Evolutionary conservation across 2,888 invertebrate genomes (phyloP), one percentile per base, ranked within the genome.

Genomic region (Seira sanloemensis): DNA sequence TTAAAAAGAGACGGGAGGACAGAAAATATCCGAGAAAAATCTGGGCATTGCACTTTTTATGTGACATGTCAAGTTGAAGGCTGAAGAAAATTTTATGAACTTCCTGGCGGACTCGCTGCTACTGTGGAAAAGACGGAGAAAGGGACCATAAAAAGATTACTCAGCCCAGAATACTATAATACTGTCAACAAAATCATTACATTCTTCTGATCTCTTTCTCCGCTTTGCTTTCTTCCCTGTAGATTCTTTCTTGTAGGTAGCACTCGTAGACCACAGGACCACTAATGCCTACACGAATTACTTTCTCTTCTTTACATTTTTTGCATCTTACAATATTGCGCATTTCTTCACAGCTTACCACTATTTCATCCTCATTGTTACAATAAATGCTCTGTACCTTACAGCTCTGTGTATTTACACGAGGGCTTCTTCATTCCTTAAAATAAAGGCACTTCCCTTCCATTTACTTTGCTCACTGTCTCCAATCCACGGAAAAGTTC

Each of bases 171-270:
- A 37, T 37, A 37, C 37, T 37, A 69, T 50, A 26, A n/a, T 27
- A 69, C 75, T 81, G 81, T 81, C 81, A 81, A 75, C 75, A 81
- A 69, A 75, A 71, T 75, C 75, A 81, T 81, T 81, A 81, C 81
- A 68, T 81, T 81, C 54, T 54, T 24, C 7, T 5, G 62, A 66
- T 73, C 73, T 24, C 73, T 54, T 80, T 46, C 67, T n/a, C 54
- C 58, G 65, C 66, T 66, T 66, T 50, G n/a, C n/a, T n/a, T n/a
- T n/a, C n/a, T n/a, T n/a, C n/a, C n/a, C n/a, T n/a, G n/a, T 65
- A 71, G 71, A 54, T 21, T 78, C 67, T 78, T 73, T 72, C 2
- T 65, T 21, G 25, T 25, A 78, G 21, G 66, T 54, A 73, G 24
- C 73, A 54, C 54, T 26, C 24, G 24, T 69, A 19, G 16, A 19